Evolutionary conservation across 2,888 invertebrate genomes (phyloP), one percentile per base, ranked within the genome.

Genomic region (Philereme vetulata): DNA sequence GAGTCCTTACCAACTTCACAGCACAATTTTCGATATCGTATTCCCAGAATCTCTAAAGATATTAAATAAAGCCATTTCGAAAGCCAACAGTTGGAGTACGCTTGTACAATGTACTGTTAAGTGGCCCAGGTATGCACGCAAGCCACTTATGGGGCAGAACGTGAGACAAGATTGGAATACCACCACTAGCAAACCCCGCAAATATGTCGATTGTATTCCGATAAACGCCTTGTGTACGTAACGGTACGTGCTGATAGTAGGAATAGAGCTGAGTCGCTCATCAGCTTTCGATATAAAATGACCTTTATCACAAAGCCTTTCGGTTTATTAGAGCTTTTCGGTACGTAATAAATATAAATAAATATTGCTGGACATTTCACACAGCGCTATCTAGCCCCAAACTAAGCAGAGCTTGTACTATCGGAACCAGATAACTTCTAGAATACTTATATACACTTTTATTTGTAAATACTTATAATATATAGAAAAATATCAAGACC

Each of bases 171-270:
- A 48, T 59, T 64, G 46, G 55, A 61, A 66, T 63, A 59, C 51
- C 57, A 32, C 46, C 46, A 60, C 60, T 65, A 44, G 52, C 43
- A 45, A 43, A 35, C 57, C 42, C 60, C 63, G 61, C 63, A 56
- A 61, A 55, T 59, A 61, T 49, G 63, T 56, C 60, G 45, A 60
- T 66, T 61, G 63, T 61, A 61, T 61, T 63, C 49, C 60, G 56
- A 60, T 63, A 58, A 60, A 52, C 42, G 54, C 1, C 6, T 11
- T 42, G 35, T 54, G 53, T 51, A 52, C 49, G 47, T 51, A 47
- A 51, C 46, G 49, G 50, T 57, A 62, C 62, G 54, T 57, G 51
- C 53, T 10, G 5, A 43, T 51, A 36, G 35, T 3, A 4, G 21
- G 21, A 21, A 5, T 6, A 0, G 38, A 8, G 38, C 38, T 8